A percentile compares a stretch with the other conserved stretches of the same genome.
Conservation (phyloP, 2,888 invertebrate genomes). For the Oscheius sp. region DNA sequence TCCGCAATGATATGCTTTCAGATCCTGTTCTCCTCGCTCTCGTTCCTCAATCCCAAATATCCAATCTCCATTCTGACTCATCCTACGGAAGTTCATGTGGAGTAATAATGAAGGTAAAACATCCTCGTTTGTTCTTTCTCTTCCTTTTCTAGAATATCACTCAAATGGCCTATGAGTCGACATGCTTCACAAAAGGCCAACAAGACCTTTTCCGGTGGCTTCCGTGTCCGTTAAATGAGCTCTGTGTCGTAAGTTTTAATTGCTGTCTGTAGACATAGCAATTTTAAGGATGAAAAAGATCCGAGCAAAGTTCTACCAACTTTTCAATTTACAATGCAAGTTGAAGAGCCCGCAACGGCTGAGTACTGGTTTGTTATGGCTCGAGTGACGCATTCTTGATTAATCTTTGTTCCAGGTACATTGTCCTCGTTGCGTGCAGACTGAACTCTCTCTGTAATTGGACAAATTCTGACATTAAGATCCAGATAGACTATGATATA, state of each 20-base stretch:
- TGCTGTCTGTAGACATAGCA: not conserved
- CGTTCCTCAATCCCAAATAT: conserved; percentile 56
- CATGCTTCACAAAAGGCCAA: conserved; percentile 59
- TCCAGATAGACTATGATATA: conserved; percentile 85
- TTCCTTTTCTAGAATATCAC: conserved; percentile 84
- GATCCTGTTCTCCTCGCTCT: conserved; percentile 50
- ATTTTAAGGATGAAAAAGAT: conserved; percentile 83
- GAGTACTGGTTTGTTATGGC: conserved; percentile 78
- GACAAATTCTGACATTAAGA: conserved; percentile 77
- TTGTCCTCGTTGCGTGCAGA: conserved; percentile 92
- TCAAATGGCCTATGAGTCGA: conserved; percentile 84
- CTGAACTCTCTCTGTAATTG: conserved; percentile 83
- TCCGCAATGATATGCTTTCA: conserved; percentile 30
- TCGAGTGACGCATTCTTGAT: not conserved
- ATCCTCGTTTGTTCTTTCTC: not conserved
- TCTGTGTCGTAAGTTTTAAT: conserved; percentile 41
- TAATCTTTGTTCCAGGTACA: conserved; percentile 77
- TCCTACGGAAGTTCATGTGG: conserved; percentile 55
- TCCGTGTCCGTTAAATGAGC: conserved; percentile 55
- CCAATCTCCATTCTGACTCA: conserved; percentile 46
- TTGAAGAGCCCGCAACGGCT: conserved; percentile 88
- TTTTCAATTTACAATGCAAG: conserved; percentile 92
- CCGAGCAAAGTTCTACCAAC: conserved; percentile 86
- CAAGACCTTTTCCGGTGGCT: conserved; percentile 63
- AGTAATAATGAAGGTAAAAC: conserved; percentile 47